These are phyloP conservation scores for Actenoides lindsayi DNA, from an alignment of 2,113 vertebrate genomes.

Conservation along the genomic window DNA sequence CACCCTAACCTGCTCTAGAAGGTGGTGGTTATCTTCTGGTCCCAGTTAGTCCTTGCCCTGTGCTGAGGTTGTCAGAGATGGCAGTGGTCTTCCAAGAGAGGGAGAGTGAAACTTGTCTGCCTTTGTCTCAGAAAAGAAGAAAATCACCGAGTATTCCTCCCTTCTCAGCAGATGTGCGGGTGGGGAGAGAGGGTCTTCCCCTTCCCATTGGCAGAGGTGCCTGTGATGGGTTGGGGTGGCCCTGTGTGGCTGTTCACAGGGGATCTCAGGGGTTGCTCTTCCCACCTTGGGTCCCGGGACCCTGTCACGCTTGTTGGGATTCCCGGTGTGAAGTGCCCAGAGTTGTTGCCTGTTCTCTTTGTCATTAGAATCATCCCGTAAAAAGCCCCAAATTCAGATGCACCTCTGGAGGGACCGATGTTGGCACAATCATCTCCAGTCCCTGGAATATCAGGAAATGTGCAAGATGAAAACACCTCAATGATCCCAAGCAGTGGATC, in stretches of 20 bases:
- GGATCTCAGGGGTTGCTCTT: neutral
- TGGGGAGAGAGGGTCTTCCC: neutral
- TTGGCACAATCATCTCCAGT: neutral
- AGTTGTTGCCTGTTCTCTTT: neutral
- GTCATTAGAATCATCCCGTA: neutral
- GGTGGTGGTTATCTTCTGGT: neutral
- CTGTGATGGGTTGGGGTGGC: neutral
- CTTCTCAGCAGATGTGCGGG: neutral
- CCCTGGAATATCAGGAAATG: neutral
- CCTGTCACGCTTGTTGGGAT: fast-evolving
- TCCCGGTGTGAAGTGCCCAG: neutral
- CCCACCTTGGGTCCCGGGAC: neutral
- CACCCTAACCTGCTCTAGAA: neutral
- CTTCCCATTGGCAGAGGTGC: neutral
- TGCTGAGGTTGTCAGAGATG: neutral
- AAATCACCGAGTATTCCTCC: neutral
- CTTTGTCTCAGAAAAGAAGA: neutral
- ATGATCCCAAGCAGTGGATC: neutral
- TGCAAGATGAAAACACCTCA: neutral
- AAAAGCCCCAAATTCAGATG: neutral
- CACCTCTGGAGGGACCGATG: neutral
- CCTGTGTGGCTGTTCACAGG: neutral
- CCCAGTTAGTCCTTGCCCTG: neutral
- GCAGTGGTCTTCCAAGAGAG: neutral
- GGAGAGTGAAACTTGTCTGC: neutral